Base-by-base conservation (phyloP, 1,140 invertebrate species). In the Cotesia chilonis region DNA sequence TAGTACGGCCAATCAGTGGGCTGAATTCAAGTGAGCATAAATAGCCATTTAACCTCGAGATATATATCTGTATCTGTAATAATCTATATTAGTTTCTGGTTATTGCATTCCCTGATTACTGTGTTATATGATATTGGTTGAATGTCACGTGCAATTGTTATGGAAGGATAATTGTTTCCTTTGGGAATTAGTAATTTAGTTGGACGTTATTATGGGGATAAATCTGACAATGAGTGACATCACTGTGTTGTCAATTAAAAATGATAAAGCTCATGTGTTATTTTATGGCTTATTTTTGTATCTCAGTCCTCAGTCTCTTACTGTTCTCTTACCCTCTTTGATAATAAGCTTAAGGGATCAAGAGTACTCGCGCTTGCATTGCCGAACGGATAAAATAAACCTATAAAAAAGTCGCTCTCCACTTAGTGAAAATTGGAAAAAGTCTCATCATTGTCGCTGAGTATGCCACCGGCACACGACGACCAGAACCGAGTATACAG, bases 281-380 rank as follows among this genome's bases (percentile, higher is more conserved):
- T 54, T 51, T 14, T 71, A 28, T 72, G 35, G 67, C 71, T 75
- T 76, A 59, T 60, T 28, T 76, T 74, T 75, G 70, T 70, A 55
- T 69, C 70, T 61, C 65, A 71, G 41, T 67, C 28, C 57, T 63
- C 59, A 76, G 68, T 71, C 68, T 75, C 73, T 75, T 41, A 51
- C 1, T 10, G 73, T 28, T 78, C 73, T 70, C 63, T 64, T 72
- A 69, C 64, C 74, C 78, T 77, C 73, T 71, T 66, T 71, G 73
- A 76, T 85, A 85, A 85, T 85, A 79, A 83, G 83, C 83, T 85
- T 85, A 85, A 82, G 78, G 79, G 83, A 85, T 85, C 83, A 85
- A 75, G 79, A 79, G 70, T 79, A 76, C 75, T 76, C 76, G 54
- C 72, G 41, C 41, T 47, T 7, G 41, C 41, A 47, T 73, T 73